phyloP scores from a whole-genome alignment of 2,888 invertebrate species.

The Ennomos fuscantarius region DNA sequence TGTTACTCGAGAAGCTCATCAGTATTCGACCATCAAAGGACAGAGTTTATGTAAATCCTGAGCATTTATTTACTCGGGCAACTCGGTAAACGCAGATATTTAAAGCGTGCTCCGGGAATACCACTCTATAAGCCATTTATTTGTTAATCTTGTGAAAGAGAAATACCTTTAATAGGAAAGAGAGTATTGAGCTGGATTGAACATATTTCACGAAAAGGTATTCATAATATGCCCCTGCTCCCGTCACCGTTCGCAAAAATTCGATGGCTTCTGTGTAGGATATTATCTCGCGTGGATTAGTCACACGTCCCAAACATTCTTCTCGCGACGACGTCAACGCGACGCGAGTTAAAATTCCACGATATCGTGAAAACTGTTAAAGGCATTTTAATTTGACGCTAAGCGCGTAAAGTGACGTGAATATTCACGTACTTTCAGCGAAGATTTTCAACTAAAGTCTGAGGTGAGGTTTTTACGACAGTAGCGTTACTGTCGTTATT shows the following conservation, averaged over 20 bases:
- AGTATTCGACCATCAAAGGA: slow-evolving; percentile 68
- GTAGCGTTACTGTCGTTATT: slow-evolving; percentile 58
- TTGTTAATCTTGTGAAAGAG: slow-evolving; percentile 62
- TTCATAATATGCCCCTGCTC: slow-evolving; percentile 47
- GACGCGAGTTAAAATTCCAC: slow-evolving; percentile 54
- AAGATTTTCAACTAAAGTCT: slow-evolving; percentile 43
- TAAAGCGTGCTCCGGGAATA: slow-evolving; percentile 45
- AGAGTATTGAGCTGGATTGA: slow-evolving; percentile 40
- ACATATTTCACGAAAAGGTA: slow-evolving; percentile 51
- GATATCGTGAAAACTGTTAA: slow-evolving; percentile 52
- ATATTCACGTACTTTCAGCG: slow-evolving; percentile 38
- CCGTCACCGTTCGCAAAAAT: slow-evolving; percentile 55
- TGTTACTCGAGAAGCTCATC: slow-evolving; percentile 51
- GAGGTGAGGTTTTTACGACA: slow-evolving; percentile 50
- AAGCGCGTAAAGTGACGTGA: slow-evolving; percentile 43
- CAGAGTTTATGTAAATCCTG: slow-evolving; percentile 69
- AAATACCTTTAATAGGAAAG: slow-evolving; percentile 48
- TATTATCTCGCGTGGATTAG: slow-evolving; percentile 77
- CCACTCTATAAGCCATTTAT: slow-evolving; percentile 61
- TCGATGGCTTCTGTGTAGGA: slow-evolving; percentile 53
- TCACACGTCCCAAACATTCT: slow-evolving; percentile 67
- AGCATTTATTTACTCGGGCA: slow-evolving; percentile 65
- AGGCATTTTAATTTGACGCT: slow-evolving; percentile 60
- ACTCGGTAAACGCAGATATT: slow-evolving; percentile 59
- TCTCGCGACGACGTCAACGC: slow-evolving; percentile 42